Evolutionary conservation across 2,797 vertebrate species (phyloP).

Genomic region (Parotocinclus haroldoi): DNA sequence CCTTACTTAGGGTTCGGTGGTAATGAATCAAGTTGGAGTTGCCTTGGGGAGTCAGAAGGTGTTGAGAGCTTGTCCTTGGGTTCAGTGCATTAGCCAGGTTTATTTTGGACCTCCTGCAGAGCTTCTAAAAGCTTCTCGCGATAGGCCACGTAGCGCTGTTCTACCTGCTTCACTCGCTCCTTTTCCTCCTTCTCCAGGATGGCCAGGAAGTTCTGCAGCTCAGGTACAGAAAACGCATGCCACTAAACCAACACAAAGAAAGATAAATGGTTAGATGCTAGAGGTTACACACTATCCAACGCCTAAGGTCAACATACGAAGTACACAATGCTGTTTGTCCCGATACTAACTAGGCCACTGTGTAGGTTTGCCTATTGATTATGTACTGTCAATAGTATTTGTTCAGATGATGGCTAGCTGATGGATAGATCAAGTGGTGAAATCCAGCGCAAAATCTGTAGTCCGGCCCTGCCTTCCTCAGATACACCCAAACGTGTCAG

Average conservation of each 20-base stretch:
- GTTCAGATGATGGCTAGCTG: too few relatives aligned
- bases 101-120: constrained; percentile 77
- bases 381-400: too few relatives aligned
- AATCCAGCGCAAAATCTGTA: too few relatives aligned
- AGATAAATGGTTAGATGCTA: background rate
- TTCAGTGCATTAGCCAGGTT: constrained; percentile 70
- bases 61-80: constrained; percentile 20
- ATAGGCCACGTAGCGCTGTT: constrained; percentile 80
- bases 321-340: too few relatives aligned
- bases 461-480: too few relatives aligned
- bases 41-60: constrained; percentile 56
- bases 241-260: constrained; percentile 69
- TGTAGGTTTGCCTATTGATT: too few relatives aligned
- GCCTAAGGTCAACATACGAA: too few relatives aligned
- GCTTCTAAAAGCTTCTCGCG: constrained; percentile 80
- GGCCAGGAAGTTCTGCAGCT: constrained; percentile 94
- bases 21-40: constrained; percentile 15
- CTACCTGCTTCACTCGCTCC: constrained; percentile 84
- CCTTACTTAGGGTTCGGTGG: constrained; percentile 21
- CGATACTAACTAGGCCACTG: too few relatives aligned
- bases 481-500: too few relatives aligned
- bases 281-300: too few relatives aligned
- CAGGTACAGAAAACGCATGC: constrained; percentile 93
- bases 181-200: constrained; percentile 90
- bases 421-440: too few relatives aligned